Evolutionary conservation across 2,797 vertebrate species (phyloP).

Genomic region (Enteromius paludinosus): DNA sequence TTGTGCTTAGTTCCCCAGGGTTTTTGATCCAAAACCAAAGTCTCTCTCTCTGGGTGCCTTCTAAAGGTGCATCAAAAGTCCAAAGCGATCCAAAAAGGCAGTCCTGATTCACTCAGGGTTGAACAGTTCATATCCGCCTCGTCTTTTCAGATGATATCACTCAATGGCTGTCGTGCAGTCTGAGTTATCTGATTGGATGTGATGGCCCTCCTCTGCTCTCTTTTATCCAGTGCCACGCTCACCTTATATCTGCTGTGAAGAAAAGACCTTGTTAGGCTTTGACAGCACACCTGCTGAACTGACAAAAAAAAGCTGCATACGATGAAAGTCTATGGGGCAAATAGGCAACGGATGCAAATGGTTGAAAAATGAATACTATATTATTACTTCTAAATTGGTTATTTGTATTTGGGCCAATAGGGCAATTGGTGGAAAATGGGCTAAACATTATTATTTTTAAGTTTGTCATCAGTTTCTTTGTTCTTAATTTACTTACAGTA

Average conservation of each 20-base stretch:
- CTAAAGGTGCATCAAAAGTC: slow-evolving; percentile 40
- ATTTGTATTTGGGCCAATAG: background rate
- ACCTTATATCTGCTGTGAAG: slow-evolving; percentile 56
- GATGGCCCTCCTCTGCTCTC: slow-evolving; percentile 19
- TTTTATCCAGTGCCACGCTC: slow-evolving; percentile 44
- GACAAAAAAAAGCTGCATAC: background rate
- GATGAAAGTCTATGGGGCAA: background rate
- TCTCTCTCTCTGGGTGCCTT: slow-evolving; percentile 14
- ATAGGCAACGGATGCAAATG: background rate
- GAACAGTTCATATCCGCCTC: slow-evolving; percentile 14
- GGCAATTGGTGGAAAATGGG: background rate
- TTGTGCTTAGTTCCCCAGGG: background rate
- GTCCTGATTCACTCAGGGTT: slow-evolving; percentile 18
- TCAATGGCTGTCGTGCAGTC: slow-evolving; percentile 15
- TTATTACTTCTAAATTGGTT: background rate
- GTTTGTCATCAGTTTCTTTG: background rate
- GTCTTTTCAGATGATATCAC: slow-evolving; percentile 25
- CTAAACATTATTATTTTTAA: background rate
- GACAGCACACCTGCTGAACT: slow-evolving; percentile 13
- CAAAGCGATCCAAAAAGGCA: slow-evolving; percentile 16
- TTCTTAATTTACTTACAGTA: background rate
- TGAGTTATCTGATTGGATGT: slow-evolving; percentile 48
- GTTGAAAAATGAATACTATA: background rate
- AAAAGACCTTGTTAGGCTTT: slow-evolving; percentile 22
- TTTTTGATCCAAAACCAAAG: slow-evolving; percentile 15